A percentile compares a stretch with the other conserved stretches of the same genome.
These are phyloP conservation scores for Ophthalmolycus amberensis DNA, from an alignment of 2,113 vertebrate species.

Conservation along the genomic window DNA sequence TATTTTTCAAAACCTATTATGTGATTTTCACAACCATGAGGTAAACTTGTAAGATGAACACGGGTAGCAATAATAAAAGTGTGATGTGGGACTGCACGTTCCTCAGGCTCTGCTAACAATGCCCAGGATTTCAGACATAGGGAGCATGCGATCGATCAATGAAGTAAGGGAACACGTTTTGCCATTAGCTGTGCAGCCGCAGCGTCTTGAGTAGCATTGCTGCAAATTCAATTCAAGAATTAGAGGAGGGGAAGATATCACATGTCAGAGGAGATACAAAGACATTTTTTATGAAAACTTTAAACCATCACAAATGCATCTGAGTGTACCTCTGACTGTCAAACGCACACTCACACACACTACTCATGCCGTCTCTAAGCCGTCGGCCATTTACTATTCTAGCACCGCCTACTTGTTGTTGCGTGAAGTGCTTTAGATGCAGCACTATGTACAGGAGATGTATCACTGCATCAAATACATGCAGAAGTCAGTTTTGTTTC, in stretches of 20 bases:
- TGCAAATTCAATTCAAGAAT: slow-evolving; percentile 50
- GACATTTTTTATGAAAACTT: slow-evolving; percentile 12
- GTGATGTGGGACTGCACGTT: slow-evolving; percentile 12
- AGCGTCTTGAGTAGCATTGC: slow-evolving; percentile 12
- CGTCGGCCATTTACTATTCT: slow-evolving; percentile 64
- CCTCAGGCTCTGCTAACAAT: slow-evolving; percentile 23
- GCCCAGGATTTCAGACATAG: slow-evolving; percentile 29
- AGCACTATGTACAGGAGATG: not conserved
- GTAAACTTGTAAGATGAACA: not conserved
- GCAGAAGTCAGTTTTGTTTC: slow-evolving; percentile 12
- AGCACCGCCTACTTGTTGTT: slow-evolving; percentile 83
- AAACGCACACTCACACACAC: slow-evolving; percentile 4
- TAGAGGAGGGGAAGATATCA: slow-evolving; percentile 1
- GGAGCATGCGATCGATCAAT: slow-evolving; percentile 28
- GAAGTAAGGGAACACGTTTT: slow-evolving; percentile 40
- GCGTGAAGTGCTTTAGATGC: not conserved
- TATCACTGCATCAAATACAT: slow-evolving; percentile 1
- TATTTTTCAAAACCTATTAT: not conserved
- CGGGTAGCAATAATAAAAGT: slow-evolving; percentile 33
- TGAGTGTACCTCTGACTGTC: slow-evolving; percentile 1
- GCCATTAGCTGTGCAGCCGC: slow-evolving; percentile 27
- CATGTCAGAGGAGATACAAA: slow-evolving; percentile 8
- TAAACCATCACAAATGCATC: slow-evolving; percentile 7
- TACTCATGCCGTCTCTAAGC: slow-evolving; percentile 3
- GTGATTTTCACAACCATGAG: not conserved